phyloP scores from a whole-genome alignment of 1,140 invertebrate species.

The Apis cerana region DNA sequence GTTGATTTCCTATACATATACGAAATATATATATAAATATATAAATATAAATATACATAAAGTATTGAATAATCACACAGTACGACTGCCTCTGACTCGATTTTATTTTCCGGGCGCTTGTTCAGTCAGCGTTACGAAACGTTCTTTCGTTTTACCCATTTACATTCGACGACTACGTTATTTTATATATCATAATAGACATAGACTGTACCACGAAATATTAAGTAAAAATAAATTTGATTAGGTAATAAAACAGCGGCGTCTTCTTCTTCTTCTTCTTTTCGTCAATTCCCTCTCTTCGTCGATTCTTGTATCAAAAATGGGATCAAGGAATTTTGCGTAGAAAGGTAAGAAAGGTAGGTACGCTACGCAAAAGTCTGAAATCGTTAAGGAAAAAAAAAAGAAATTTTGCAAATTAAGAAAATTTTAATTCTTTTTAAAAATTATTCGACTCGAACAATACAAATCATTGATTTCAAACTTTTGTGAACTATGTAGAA shows the following conservation, averaged over 20 bases:
- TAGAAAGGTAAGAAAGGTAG: too few relatives aligned
- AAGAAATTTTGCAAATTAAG: too few relatives aligned
- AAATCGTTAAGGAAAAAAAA: too few relatives aligned
- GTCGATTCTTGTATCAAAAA: background rate
- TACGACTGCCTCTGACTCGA: slow-evolving; percentile 76
- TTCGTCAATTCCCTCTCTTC: background rate
- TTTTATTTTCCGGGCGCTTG: slow-evolving; percentile 68
- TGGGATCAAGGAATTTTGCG: too few relatives aligned
- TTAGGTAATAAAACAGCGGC: slow-evolving; percentile 77
- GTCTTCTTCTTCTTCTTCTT: background rate
- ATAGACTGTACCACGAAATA: slow-evolving; percentile 82
- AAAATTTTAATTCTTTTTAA: too few relatives aligned
- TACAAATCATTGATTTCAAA: too few relatives aligned
- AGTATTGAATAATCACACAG: slow-evolving; percentile 64
- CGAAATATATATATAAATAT: slow-evolving; percentile 51
- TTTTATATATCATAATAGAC: slow-evolving; percentile 82
- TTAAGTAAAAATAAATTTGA: slow-evolving; percentile 82
- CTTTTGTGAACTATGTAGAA: background rate
- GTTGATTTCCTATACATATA: slow-evolving; percentile 53
- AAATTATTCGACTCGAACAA: too few relatives aligned
- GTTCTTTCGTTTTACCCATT: slow-evolving; percentile 71
- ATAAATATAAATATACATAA: slow-evolving; percentile 63
- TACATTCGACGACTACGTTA: slow-evolving; percentile 79
- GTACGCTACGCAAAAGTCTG: too few relatives aligned
- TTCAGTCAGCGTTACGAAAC: slow-evolving; percentile 63